These are phyloP conservation scores for Hippolais icterina DNA, from an alignment of 2,113 vertebrate species.

Conservation along the genomic window DNA sequence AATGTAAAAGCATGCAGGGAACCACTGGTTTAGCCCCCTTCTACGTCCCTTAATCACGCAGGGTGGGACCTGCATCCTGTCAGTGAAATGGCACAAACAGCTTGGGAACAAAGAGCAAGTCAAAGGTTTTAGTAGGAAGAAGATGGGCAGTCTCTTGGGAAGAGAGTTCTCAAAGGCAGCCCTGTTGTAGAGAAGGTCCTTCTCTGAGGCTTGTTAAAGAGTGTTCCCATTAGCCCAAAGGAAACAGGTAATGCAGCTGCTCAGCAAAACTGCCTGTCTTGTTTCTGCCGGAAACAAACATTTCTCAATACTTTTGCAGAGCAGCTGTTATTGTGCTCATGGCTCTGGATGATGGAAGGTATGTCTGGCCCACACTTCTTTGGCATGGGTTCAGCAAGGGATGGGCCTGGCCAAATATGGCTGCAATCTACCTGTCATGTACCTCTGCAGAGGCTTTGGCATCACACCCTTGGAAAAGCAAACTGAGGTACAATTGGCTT, in stretches of 20 bases:
- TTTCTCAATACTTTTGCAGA: neutral
- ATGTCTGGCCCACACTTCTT: neutral
- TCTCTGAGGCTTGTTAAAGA: neutral
- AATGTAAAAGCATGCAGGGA: neutral
- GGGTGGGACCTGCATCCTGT: neutral
- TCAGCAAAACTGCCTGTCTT: neutral
- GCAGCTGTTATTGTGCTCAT: neutral
- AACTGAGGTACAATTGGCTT: neutral
- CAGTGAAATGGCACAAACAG: neutral
- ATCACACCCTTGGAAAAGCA: neutral
- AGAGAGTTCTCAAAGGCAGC: neutral
- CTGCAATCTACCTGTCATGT: neutral
- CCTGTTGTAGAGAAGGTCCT: neutral
- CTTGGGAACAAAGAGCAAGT: neutral
- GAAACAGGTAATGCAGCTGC: neutral
- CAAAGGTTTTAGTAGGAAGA: neutral
- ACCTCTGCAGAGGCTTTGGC: neutral
- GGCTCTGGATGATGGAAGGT: neutral
- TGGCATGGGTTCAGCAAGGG: neutral
- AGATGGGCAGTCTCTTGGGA: neutral
- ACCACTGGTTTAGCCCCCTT: neutral
- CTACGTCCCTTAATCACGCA: neutral
- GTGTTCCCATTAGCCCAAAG: neutral
- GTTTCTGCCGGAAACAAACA: neutral
- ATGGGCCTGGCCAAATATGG: neutral